These are phyloP conservation scores for Helicoverpa zea DNA, from an alignment of 1,140 invertebrate genomes.

Conservation along the genomic window DNA sequence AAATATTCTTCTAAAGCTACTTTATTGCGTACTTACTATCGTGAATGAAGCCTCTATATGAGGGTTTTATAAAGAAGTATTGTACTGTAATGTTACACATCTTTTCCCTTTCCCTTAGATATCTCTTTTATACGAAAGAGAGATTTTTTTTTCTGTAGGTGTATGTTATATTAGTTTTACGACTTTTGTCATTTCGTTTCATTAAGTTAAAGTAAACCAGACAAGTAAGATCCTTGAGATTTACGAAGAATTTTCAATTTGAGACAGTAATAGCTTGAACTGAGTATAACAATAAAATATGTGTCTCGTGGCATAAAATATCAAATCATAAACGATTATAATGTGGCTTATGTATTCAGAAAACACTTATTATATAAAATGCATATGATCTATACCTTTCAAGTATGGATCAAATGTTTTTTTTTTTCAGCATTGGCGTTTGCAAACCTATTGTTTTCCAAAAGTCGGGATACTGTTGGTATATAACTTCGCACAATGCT, in stretches of 20 bases:
- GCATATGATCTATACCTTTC: no score
- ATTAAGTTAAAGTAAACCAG: constrained; percentile 3
- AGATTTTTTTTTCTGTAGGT: background rate
- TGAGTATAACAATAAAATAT: no score
- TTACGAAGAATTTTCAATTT: background rate
- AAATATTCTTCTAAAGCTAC: constrained; percentile 27
- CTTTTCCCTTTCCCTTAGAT: background rate
- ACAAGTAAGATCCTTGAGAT: background rate
- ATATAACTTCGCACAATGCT: no score
- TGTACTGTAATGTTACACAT: background rate
- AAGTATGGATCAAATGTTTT: no score
- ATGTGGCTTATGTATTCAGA: no score
- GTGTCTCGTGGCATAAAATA: no score
- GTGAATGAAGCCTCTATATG: background rate
- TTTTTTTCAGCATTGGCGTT: no score
- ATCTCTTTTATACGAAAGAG: background rate
- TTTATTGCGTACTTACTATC: constrained; percentile 25
- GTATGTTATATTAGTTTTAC: background rate
- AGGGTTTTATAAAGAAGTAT: constrained; percentile 18
- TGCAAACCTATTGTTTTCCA: no score
- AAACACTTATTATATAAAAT: no score
- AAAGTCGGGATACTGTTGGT: no score
- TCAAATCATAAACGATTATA: no score
- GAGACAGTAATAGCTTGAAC: background rate
- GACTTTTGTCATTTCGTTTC: constrained; percentile 8